These are phyloP conservation scores for Apeira syringaria DNA, from an alignment of 2,888 invertebrate genomes.

Conservation along the genomic window DNA sequence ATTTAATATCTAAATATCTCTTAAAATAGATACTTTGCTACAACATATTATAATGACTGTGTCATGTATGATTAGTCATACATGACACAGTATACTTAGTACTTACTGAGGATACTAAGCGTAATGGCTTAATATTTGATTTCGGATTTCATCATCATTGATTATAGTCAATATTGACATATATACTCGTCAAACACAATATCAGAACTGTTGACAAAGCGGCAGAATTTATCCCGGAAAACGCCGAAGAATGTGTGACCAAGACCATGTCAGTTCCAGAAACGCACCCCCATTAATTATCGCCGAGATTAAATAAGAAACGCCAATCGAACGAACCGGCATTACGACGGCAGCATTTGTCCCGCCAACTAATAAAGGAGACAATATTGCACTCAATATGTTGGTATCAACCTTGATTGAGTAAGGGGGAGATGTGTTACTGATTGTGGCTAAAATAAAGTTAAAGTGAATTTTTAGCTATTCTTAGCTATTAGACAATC, in stretches of 20 bases:
- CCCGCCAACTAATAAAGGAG: slow-evolving; percentile 81
- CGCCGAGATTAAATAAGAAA: slow-evolving; percentile 76
- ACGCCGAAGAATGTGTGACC: slow-evolving; percentile 19
- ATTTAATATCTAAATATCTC: too few relatives aligned
- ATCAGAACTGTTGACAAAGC: slow-evolving; percentile 10
- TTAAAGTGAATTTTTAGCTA: too few relatives aligned
- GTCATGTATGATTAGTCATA: too few relatives aligned
- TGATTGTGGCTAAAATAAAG: not conserved
- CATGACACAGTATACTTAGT: too few relatives aligned
- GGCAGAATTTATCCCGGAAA: slow-evolving; percentile 10
- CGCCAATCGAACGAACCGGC: slow-evolving; percentile 58
- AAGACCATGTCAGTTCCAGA: slow-evolving; percentile 40
- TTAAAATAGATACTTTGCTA: too few relatives aligned
- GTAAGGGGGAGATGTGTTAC: slow-evolving; percentile 5
- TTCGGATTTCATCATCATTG: too few relatives aligned
- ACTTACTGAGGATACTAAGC: too few relatives aligned
- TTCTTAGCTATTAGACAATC: too few relatives aligned
- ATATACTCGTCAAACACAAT: slow-evolving; percentile 7
- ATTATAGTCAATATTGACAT: slow-evolving; percentile 3
- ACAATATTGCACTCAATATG: slow-evolving; percentile 80
- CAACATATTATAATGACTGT: too few relatives aligned
- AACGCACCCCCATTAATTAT: slow-evolving; percentile 64
- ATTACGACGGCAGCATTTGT: slow-evolving; percentile 74
- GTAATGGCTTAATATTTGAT: too few relatives aligned
- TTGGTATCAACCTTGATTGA: slow-evolving; percentile 42